phyloP scores from a whole-genome alignment of 2,888 invertebrate genomes.

The Ischnus inquisitorius region DNA sequence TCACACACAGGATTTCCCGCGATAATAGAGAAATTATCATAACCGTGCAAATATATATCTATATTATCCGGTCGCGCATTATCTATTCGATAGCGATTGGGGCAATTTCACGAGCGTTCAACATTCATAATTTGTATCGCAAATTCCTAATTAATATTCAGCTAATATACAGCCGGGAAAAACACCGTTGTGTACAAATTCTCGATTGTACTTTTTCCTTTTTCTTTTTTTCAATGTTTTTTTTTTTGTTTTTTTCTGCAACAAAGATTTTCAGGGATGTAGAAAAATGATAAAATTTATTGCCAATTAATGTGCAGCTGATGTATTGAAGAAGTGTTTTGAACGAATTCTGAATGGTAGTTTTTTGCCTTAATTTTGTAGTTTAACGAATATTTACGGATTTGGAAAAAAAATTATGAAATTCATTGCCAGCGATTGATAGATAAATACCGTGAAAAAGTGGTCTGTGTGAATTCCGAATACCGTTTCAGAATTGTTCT shows the following conservation, averaged over 20 bases:
- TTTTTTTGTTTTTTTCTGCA: no score
- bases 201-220: background rate
- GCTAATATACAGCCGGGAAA: no score
- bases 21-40: slow-evolving; percentile 73
- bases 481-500: background rate
- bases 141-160: slow-evolving; percentile 2
- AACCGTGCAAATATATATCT: slow-evolving; percentile 52
- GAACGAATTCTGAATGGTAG: background rate
- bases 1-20: slow-evolving; percentile 39
- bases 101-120: background rate
- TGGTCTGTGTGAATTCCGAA: background rate
- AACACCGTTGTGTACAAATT: background rate
- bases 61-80: background rate
- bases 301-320: no score
- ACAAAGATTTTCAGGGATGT: no score
- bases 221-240: background rate
- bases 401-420: background rate
- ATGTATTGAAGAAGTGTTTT: background rate
- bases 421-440: background rate
- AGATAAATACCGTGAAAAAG: background rate
- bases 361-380: background rate
- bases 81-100: slow-evolving; percentile 18
- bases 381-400: background rate
- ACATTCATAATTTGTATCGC: background rate
- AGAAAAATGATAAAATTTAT: no score